Conservation (phyloP, 2,797 vertebrate genomes). For the Echiichthys vipera region DNA sequence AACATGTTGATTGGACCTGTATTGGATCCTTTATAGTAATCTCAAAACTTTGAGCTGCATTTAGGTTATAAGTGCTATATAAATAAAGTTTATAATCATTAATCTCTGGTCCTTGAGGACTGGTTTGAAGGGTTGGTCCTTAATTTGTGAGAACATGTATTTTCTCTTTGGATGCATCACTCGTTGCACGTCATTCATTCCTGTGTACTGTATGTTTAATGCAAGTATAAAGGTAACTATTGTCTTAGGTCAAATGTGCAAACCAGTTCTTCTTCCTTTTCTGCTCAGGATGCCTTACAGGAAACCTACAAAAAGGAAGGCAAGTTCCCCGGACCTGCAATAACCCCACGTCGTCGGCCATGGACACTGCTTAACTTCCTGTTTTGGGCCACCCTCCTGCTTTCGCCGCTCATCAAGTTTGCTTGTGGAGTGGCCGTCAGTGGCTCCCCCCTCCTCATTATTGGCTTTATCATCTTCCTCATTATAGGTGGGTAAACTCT, state of each 20-base stretch:
- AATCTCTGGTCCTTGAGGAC: background rate
- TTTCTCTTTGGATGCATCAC: background rate
- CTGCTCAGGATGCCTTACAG: conserved; percentile 92
- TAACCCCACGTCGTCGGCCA: conserved; percentile 87
- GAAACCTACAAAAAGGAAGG: conserved; percentile 93
- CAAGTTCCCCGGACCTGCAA: conserved; percentile 89
- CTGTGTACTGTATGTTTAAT: background rate
- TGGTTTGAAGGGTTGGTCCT: too few species aligned
- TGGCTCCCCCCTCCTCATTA: conserved; percentile 95
- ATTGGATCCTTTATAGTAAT: background rate
- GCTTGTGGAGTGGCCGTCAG: conserved; percentile 93
- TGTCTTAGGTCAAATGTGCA: background rate
- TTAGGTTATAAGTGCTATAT: too few species aligned
- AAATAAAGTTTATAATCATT: too few species aligned
- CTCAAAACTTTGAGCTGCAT: too few species aligned
- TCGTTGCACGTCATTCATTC: background rate
- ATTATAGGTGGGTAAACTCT: conserved; percentile 87
- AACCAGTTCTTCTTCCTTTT: background rate
- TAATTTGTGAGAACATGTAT: background rate
- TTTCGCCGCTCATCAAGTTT: conserved; percentile 96
- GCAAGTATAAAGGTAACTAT: background rate
- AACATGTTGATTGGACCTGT: background rate
- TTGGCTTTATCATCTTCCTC: conserved; percentile 93
- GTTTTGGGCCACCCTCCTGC: conserved; percentile 95
- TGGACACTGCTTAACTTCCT: conserved; percentile 98